Evolutionary conservation across 2,888 invertebrate species (phyloP).

Genomic region (Acanthosepion esculentum): DNA sequence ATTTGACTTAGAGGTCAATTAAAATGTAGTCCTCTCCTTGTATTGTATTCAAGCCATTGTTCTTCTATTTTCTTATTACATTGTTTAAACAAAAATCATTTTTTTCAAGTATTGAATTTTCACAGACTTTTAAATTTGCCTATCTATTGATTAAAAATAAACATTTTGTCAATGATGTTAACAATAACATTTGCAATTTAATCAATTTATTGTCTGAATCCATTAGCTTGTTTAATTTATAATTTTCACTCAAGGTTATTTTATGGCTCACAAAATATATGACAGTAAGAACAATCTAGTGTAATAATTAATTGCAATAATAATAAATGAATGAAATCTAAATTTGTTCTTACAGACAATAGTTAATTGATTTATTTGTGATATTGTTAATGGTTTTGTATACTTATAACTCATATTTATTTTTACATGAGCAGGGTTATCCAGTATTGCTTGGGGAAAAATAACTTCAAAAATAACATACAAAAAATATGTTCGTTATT

Average conservation of each 20-base stretch:
- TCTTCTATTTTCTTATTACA: no score
- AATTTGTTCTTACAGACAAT: neutral
- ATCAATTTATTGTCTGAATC: neutral
- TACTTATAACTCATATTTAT: no score
- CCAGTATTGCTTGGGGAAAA: no score
- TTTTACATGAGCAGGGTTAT: no score
- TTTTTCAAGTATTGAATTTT: neutral
- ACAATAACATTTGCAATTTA: conserved; percentile 8
- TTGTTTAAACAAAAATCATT: neutral
- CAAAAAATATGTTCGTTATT: no score
- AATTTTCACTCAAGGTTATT: neutral
- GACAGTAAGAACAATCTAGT: neutral
- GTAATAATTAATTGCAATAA: neutral
- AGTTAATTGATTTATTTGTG: neutral
- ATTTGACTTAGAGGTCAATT: no score
- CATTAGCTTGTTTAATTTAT: neutral
- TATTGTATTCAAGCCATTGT: no score
- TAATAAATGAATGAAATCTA: neutral
- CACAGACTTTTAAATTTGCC: neutral
- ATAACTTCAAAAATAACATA: no score
- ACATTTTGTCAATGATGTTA: neutral
- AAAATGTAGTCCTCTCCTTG: no score
- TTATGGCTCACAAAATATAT: neutral
- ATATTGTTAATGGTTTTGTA: no score
- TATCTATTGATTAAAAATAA: neutral